These are phyloP conservation scores for Desmodus rotundus DNA, from an alignment of 2,113 vertebrate species.

Conservation along the genomic window DNA sequence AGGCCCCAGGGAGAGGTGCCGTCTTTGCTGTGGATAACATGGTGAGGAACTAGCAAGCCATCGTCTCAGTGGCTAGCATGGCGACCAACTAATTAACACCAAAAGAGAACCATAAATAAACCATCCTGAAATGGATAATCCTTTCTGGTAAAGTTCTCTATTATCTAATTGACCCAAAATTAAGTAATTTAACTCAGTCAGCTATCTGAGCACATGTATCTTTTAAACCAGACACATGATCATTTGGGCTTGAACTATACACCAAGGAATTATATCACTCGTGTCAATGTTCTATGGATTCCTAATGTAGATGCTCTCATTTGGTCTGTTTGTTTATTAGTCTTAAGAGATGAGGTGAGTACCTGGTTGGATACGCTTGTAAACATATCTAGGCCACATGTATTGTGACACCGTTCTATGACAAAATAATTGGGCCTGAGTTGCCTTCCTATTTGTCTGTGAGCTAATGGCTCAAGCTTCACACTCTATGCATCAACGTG, in stretches of 20 bases:
- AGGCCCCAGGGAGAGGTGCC: neutral
- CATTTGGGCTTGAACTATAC: neutral
- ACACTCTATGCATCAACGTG: neutral
- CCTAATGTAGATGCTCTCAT: neutral
- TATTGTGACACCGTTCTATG: neutral
- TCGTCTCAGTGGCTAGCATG: neutral
- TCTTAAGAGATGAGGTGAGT: neutral
- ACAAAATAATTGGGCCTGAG: neutral
- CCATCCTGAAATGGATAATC: neutral
- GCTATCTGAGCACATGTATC: neutral
- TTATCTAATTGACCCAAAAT: conserved; percentile 27
- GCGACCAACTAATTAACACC: neutral
- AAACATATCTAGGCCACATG: neutral
- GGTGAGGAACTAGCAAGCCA: neutral
- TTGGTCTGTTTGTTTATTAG: neutral
- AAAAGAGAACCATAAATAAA: neutral
- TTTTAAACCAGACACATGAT: neutral
- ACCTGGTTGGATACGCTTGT: neutral
- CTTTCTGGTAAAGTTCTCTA: neutral
- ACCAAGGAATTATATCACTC: neutral
- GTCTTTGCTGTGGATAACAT: neutral
- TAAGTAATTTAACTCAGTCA: neutral
- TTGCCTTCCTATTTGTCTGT: neutral
- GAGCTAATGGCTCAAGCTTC: neutral
- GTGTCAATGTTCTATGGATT: neutral